Evolutionary conservation across 1,140 invertebrate species (phyloP).

Genomic region (Macrocentrus cingulum): DNA sequence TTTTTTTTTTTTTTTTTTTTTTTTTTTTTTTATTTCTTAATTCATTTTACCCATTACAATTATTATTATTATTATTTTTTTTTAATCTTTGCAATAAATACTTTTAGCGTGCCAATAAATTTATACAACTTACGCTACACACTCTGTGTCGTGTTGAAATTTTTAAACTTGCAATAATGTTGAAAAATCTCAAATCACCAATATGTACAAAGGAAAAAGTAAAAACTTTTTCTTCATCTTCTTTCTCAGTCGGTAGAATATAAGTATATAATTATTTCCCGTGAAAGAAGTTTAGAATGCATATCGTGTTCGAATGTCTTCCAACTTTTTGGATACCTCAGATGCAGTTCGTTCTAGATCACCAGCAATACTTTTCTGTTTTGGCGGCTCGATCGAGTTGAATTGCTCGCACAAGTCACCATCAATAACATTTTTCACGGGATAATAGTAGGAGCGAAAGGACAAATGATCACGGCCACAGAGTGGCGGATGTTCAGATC

Average conservation of each 20-base stretch:
- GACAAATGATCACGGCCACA: slow-evolving; percentile 97
- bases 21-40: background rate
- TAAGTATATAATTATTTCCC: background rate
- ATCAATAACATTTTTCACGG: slow-evolving; percentile 98
- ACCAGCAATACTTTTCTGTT: slow-evolving; percentile 93
- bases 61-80: background rate
- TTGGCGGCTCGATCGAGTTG: slow-evolving; percentile 89
- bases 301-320: slow-evolving; percentile 91
- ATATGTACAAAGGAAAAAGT: background rate
- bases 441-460: slow-evolving; percentile 96
- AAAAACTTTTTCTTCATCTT: background rate
- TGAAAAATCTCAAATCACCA: background rate
- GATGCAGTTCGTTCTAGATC: slow-evolving; percentile 93
- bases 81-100: slow-evolving; percentile 26
- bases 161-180: background rate
- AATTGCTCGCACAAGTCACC: slow-evolving; percentile 99
- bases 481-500: slow-evolving; percentile 92
- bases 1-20: too few species aligned
- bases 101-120: background rate
- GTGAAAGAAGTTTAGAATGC: slow-evolving; percentile 76
- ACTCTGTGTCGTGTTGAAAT: background rate
- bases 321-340: slow-evolving; percentile 95
- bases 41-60: slow-evolving; percentile 16
- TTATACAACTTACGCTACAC: slow-evolving; percentile 17
- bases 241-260: background rate